phyloP scores from a whole-genome alignment of 2,888 invertebrate genomes.

The Volucella zonaria region DNA sequence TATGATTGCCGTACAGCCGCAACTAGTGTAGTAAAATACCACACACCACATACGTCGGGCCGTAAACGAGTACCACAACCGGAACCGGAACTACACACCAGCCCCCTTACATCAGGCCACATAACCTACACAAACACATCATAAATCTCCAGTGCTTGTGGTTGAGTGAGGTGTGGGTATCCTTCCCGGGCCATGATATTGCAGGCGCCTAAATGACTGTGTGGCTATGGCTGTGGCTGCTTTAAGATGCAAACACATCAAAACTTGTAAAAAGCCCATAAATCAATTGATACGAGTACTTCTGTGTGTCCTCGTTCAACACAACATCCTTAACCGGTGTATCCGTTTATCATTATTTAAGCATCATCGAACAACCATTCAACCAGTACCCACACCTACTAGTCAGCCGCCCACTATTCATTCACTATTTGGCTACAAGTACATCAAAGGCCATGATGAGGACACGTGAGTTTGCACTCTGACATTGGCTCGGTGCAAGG shows the following conservation, averaged over 20 bases:
- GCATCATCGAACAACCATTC: constrained; percentile 30
- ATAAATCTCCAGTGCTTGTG: constrained; percentile 16
- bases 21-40: too few relatives aligned
- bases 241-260: constrained; percentile 30
- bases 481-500: constrained; percentile 57
- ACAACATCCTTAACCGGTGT: constrained; percentile 3
- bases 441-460: background rate
- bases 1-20: too few relatives aligned
- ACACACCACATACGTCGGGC: too few relatives aligned
- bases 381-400: background rate
- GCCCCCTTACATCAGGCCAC: background rate
- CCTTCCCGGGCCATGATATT: too few relatives aligned
- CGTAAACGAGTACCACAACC: too few relatives aligned
- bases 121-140: constrained; percentile 3
- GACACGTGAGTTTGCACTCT: constrained; percentile 16
- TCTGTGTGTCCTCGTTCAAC: background rate
- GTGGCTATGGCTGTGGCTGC: background rate
- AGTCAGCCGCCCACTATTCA: background rate
- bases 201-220: too few relatives aligned
- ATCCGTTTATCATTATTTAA: constrained; percentile 40
- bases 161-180: background rate
- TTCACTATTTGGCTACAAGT: too few relatives aligned
- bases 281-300: constrained; percentile 44
- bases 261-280: constrained; percentile 34
- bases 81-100: background rate